Conservation (phyloP, 2,113 vertebrate genomes). For the Caloenas nicobarica region DNA sequence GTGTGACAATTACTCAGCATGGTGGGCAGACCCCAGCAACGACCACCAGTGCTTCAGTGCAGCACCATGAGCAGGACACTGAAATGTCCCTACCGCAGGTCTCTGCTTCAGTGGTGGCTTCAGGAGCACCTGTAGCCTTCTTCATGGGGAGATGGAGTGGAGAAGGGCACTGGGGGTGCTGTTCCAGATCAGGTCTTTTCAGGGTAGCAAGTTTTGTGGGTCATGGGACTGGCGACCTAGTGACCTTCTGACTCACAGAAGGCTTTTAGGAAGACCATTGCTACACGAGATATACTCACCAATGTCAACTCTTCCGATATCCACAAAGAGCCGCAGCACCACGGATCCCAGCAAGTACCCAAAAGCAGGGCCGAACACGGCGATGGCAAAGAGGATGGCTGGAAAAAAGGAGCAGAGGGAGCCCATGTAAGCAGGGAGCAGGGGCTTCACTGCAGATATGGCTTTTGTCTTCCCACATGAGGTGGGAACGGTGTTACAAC, state of each 20-base stretch:
- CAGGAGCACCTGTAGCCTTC: not conserved
- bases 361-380: constrained; percentile 91
- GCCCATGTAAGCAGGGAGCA: not conserved
- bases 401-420: not conserved
- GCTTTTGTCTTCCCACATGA: not conserved
- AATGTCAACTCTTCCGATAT: constrained; percentile 77
- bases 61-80: not conserved
- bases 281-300: constrained; percentile 70
- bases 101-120: not conserved
- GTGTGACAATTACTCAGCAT: not conserved
- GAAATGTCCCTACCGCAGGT: not conserved
- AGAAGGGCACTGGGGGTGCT: not conserved
- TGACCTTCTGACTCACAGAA: not conserved
- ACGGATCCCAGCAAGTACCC: constrained; percentile 90
- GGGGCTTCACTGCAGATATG: not conserved
- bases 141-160: rapidly evolving
- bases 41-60: not conserved
- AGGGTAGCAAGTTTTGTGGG: not conserved
- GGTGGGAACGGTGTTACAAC: not conserved
- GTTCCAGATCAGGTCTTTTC: not conserved
- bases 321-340: constrained; percentile 89
- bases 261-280: not conserved
- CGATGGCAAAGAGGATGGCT: constrained; percentile 93
- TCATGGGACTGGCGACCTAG: not conserved
- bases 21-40: not conserved